Conservation (phyloP, 2,797 vertebrate species). For the Staurois parvus region DNA sequence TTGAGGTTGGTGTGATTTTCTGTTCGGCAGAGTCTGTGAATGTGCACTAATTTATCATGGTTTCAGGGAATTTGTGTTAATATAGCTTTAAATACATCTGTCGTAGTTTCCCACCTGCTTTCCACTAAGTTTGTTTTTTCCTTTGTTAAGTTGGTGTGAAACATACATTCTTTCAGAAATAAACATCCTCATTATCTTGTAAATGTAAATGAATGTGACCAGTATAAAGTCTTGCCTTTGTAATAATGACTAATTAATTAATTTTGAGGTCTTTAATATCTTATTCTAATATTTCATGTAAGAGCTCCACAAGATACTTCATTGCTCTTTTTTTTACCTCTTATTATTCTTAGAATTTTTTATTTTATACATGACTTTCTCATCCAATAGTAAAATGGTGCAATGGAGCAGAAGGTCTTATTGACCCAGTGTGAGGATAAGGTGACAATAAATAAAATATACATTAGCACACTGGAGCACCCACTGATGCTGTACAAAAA, state of each 20-base stretch:
- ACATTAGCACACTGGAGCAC: too few species aligned
- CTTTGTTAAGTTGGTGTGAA: neutral
- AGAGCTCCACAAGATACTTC: neutral
- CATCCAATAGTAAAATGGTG: too few species aligned
- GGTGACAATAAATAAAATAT: too few species aligned
- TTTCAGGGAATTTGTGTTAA: constrained; percentile 54
- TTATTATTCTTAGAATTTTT: neutral
- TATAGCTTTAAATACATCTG: constrained; percentile 48
- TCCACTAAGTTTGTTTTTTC: constrained; percentile 16
- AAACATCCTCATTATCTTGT: neutral
- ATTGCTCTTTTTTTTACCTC: too few species aligned
- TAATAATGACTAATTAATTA: neutral
- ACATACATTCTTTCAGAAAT: neutral
- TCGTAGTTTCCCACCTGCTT: constrained; percentile 28
- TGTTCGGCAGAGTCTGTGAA: constrained; percentile 73
- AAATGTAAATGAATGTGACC: neutral
- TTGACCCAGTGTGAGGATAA: too few species aligned
- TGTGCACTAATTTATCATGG: constrained; percentile 68
- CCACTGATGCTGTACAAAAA: too few species aligned
- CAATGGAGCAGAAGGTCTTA: too few species aligned
- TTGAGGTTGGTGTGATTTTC: constrained; percentile 73
- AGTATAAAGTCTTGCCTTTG: neutral
- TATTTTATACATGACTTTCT: too few species aligned
- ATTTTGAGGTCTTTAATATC: neutral
- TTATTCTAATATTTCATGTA: neutral